Evolutionary conservation across 2,888 invertebrate genomes (phyloP).

Genomic region (Drosophila infuscata): DNA sequence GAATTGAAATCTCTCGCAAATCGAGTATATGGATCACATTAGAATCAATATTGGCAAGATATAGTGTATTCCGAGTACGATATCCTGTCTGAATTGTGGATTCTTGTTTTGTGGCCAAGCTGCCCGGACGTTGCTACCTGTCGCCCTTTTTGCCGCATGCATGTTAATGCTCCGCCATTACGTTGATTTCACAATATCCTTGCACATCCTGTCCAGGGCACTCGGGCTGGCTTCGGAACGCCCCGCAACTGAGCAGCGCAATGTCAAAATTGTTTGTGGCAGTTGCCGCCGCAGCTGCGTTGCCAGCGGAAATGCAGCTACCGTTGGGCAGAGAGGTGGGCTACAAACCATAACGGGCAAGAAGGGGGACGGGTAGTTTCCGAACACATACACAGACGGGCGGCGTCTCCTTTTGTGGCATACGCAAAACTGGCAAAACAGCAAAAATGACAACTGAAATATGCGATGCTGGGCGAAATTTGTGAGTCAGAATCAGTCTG

Average conservation of each 20-base stretch:
- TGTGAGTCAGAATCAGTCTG: slow-evolving; percentile 34
- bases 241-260: slow-evolving; percentile 53
- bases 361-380: background rate
- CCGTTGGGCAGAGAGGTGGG: slow-evolving; percentile 19
- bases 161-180: slow-evolving; percentile 76
- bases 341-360: background rate
- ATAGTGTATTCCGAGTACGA: slow-evolving; percentile 29
- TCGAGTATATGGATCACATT: no score
- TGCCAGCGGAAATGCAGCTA: slow-evolving; percentile 74
- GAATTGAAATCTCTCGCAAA: no score
- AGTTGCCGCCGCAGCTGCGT: slow-evolving; percentile 70
- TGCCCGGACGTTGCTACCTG: slow-evolving; percentile 55
- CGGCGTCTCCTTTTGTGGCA: slow-evolving; percentile 53
- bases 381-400: background rate
- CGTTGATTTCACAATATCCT: slow-evolving; percentile 81
- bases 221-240: slow-evolving; percentile 29
- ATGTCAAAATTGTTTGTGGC: slow-evolving; percentile 79
- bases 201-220: slow-evolving; percentile 75
- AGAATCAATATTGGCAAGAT: no score
- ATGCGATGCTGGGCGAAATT: slow-evolving; percentile 67
- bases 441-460: slow-evolving; percentile 76
- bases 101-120: slow-evolving; percentile 53
- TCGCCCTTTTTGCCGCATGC: slow-evolving; percentile 61
- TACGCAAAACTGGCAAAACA: slow-evolving; percentile 74
- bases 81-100: background rate